These are phyloP conservation scores for Etheostoma cragini DNA, from an alignment of 2,113 vertebrate genomes.

Conservation along the genomic window DNA sequence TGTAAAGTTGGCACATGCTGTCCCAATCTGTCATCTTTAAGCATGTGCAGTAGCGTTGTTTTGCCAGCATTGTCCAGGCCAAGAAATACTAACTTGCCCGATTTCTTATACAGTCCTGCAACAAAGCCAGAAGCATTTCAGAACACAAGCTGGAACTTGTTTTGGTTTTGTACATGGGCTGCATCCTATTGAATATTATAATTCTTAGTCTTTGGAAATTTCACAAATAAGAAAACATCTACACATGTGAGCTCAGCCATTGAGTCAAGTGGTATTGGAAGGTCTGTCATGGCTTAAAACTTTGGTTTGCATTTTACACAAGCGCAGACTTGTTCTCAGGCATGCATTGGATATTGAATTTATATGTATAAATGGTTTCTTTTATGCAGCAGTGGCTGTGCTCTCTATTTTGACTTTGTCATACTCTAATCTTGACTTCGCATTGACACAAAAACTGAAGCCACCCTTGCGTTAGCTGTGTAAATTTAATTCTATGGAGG, in stretches of 20 bases:
- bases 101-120: constrained; percentile 98
- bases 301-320: not conserved
- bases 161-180: not conserved
- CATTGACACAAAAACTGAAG: not conserved
- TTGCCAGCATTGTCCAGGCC: constrained; percentile 99
- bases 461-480: not conserved
- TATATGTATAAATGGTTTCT: not conserved
- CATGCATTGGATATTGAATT: not conserved
- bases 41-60: constrained; percentile 98
- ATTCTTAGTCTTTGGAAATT: not conserved
- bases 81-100: constrained; percentile 98
- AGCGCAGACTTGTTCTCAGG: constrained; percentile 23
- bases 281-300: not conserved
- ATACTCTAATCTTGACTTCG: not conserved
- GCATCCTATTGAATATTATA: not conserved
- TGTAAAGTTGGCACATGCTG: constrained; percentile 97
- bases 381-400: not conserved
- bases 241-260: not conserved
- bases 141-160: not conserved
- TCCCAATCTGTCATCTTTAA: constrained; percentile 98
- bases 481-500: not conserved
- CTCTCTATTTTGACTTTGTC: not conserved
- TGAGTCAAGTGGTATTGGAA: not conserved
- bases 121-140: constrained; percentile 46
- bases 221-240: not conserved